phyloP scores from a whole-genome alignment of 2,113 vertebrate genomes.

The Rhinolophus ferrumequinum region DNA sequence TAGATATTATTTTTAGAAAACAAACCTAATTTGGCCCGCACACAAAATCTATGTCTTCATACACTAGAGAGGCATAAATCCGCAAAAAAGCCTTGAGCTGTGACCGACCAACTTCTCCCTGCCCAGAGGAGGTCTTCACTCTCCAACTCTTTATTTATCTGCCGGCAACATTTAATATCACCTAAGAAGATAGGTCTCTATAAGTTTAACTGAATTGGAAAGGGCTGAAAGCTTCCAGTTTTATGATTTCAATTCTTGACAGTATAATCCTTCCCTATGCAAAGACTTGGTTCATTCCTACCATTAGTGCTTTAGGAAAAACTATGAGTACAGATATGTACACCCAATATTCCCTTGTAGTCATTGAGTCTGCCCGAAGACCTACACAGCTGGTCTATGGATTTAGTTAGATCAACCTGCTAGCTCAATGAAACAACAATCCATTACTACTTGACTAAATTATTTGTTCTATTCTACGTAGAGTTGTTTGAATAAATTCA shows the following conservation, averaged over 20 bases:
- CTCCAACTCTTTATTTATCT: conserved; percentile 32
- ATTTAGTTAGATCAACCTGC: neutral
- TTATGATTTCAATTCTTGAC: neutral
- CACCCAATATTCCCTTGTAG: fast-evolving
- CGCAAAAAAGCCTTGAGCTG: neutral
- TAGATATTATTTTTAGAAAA: conserved; percentile 78
- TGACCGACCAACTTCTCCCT: neutral
- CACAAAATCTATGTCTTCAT: conserved; percentile 69
- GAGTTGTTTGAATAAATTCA: neutral
- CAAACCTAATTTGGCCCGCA: conserved; percentile 72
- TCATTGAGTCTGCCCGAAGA: neutral
- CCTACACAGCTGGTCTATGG: neutral
- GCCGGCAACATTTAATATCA: neutral
- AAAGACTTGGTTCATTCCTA: neutral
- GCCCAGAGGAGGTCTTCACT: neutral
- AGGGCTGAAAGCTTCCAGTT: neutral
- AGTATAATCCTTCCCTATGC: neutral
- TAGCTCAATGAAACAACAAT: neutral
- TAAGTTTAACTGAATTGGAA: neutral
- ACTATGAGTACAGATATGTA: neutral
- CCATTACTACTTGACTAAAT: neutral
- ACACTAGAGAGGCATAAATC: conserved; percentile 61
- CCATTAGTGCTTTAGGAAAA: neutral
- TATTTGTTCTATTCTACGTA: neutral
- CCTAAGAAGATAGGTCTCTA: neutral